phyloP scores from a whole-genome alignment of 2,797 vertebrate species.

The Fratercula arctica region DNA sequence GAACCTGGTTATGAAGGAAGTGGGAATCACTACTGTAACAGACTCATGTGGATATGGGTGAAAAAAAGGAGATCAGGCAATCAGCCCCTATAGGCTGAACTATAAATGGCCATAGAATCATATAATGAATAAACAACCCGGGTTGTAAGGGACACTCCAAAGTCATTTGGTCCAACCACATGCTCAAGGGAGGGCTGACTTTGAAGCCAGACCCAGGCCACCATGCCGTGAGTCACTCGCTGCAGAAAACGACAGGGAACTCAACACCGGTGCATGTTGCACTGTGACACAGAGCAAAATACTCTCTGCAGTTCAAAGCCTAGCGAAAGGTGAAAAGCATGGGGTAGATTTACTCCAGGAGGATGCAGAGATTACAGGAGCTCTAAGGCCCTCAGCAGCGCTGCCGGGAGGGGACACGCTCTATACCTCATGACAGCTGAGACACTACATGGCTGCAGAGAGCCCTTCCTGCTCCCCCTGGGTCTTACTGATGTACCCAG shows the following conservation, averaged over 20 bases:
- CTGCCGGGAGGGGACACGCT: not conserved
- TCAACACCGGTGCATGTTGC: accelerated
- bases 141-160: not conserved
- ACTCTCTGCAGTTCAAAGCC: not conserved
- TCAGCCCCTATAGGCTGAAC: not conserved
- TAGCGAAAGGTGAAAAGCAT: not conserved
- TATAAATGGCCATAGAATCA: not conserved
- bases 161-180: not conserved
- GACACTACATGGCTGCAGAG: not conserved
- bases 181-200: not conserved
- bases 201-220: not conserved
- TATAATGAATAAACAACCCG: not conserved
- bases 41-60: not conserved
- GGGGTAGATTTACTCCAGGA: not conserved
- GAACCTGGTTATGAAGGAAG: not conserved
- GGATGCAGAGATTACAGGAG: not conserved
- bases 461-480: accelerated
- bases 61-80: not conserved
- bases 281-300: not conserved
- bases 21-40: not conserved
- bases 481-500: not conserved
- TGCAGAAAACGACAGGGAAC: not conserved
- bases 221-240: not conserved
- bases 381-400: not conserved
- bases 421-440: not conserved